phyloP scores from a whole-genome alignment of 2,888 invertebrate genomes.

The Agonopterix heracliana region DNA sequence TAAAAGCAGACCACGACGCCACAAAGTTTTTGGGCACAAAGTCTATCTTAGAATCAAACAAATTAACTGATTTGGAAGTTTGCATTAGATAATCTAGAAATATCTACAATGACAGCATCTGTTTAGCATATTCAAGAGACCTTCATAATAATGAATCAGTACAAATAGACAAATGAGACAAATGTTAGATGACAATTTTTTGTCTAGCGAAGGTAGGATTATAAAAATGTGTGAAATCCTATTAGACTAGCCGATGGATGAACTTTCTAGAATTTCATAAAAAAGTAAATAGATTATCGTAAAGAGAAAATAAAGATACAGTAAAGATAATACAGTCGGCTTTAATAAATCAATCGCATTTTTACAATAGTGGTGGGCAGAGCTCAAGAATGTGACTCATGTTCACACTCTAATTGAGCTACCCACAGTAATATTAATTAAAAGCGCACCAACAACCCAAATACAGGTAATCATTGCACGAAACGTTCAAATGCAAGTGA shows the following conservation, averaged over 20 bases:
- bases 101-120: no score
- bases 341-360: slow-evolving; percentile 38
- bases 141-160: slow-evolving; percentile 44
- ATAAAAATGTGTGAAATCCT: slow-evolving; percentile 13
- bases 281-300: no score
- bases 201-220: slow-evolving; percentile 22
- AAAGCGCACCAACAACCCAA: slow-evolving; percentile 58
- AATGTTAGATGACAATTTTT: slow-evolving; percentile 29
- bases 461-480: slow-evolving; percentile 58
- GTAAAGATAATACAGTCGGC: neutral
- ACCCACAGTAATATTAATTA: slow-evolving; percentile 66
- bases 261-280: no score
- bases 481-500: slow-evolving; percentile 55
- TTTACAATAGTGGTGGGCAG: slow-evolving; percentile 44
- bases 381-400: slow-evolving; percentile 56
- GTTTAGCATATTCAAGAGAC: slow-evolving; percentile 17
- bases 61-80: no score
- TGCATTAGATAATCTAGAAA: no score
- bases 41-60: no score
- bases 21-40: no score
- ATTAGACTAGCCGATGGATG: neutral
- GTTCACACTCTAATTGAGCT: slow-evolving; percentile 73
- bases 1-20: no score
- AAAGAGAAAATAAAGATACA: neutral
- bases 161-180: slow-evolving; percentile 35